Conservation (phyloP, 2,113 vertebrate genomes). For the Stegostoma tigrinum region DNA sequence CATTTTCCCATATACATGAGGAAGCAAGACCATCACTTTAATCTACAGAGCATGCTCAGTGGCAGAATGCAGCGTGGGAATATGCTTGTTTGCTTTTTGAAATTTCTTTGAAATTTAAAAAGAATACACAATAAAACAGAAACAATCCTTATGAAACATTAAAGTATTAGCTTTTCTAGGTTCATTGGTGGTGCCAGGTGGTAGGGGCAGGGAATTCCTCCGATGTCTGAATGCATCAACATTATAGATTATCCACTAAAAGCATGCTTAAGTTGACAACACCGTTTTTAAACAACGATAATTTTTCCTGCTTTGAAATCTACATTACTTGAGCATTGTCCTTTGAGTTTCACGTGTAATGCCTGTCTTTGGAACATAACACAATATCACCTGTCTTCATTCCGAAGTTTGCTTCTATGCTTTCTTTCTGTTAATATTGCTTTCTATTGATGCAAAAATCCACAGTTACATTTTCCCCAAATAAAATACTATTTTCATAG, state of each 20-base stretch:
- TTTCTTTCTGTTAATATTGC: background rate
- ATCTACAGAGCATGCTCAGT: slow-evolving; percentile 17
- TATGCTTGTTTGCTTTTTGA: background rate
- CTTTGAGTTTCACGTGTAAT: background rate
- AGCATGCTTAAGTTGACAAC: background rate
- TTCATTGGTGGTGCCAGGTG: background rate
- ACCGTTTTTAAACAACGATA: background rate
- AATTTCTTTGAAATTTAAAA: background rate
- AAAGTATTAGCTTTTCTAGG: background rate
- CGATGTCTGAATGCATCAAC: background rate
- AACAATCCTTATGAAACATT: background rate
- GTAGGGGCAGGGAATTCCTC: background rate
- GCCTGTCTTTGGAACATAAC: background rate
- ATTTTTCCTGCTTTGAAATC: background rate
- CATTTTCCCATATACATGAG: slow-evolving; percentile 17
- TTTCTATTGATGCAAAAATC: background rate
- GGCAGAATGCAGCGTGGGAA: slow-evolving; percentile 30
- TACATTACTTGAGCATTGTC: background rate
- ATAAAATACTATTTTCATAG: background rate
- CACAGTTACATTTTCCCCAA: background rate
- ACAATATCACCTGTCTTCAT: background rate
- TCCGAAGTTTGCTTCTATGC: background rate
- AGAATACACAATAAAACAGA: background rate
- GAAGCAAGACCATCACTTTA: slow-evolving; percentile 7
- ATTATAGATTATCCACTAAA: background rate